Base-by-base conservation (phyloP, 2,797 vertebrate genomes). In the Thalassophryne amazonica region DNA sequence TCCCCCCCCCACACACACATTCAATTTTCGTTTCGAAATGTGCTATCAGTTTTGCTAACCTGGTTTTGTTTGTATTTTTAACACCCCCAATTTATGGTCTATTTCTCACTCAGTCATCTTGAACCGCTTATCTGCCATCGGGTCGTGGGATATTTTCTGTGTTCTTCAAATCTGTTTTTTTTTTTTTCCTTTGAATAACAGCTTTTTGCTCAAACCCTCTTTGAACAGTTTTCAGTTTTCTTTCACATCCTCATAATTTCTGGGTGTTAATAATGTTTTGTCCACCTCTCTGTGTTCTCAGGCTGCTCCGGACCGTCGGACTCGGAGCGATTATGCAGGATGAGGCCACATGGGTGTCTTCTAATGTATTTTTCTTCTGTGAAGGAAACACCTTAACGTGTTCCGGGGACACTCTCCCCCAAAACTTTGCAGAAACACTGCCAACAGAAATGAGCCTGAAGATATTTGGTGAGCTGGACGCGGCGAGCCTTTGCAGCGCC, bases 381-480 rank as follows among this genome's bases (percentile, higher is more conserved):
- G 63, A 62, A 28, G 61, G 73, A 13, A 17, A 38, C 20, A 28
- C 33, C 21, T 14, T 31, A 47, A 54, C 3, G 1, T 11, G 47
- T 4, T 0, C n/a, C 20, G n/a, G n/a, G 5, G 4, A 23, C 21
- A 0, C 4, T 2, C 7, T 19, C 0, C 7, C 32, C 20, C 66
- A 29, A 3, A 83, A 92, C 75, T 93, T 93, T 13, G 82, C 86
- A 0, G 81, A 91, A 4, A 17, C n/a, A 1, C 76, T 97, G 8
- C 94, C 95, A 0, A 37, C 40, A 0, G 94, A 98, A 65, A 75
- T 97, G 72, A 91, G 78, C 28, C 59, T 73, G 29, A 85, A 59
- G 62, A 94, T 97, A 65, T 97, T 96, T 35, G 24, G 85, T 0
- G 72, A 85, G 32, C 64, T 97, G 70, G 93, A 95, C 37, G 10